These are phyloP conservation scores for Karalla daura DNA, from an alignment of 2,797 vertebrate species.

Conservation along the genomic window DNA sequence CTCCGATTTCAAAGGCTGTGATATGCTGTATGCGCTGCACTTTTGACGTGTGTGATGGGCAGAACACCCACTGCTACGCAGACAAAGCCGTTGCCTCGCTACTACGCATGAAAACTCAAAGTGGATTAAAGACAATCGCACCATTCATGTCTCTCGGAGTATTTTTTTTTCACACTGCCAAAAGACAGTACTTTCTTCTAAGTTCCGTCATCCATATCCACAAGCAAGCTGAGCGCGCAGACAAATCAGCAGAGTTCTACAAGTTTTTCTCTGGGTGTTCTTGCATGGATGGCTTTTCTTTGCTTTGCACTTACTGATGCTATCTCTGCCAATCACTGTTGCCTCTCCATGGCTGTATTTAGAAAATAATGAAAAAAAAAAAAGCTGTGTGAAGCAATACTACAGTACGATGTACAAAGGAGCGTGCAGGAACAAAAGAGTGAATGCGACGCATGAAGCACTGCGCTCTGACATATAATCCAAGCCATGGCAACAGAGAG, in stretches of 20 bases:
- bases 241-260: conserved; percentile 46
- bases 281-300: conserved; percentile 44
- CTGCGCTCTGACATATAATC: conserved; percentile 41
- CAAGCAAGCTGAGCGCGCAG: conserved; percentile 23
- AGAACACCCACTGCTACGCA: conserved; percentile 24
- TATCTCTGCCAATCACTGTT: conserved; percentile 58
- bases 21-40: conserved; percentile 9
- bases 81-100: conserved; percentile 22
- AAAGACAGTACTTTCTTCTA: conserved; percentile 31
- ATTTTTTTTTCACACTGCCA: conserved; percentile 15
- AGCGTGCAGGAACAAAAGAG: conserved; percentile 2
- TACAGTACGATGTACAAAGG: conserved; percentile 3
- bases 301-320: conserved; percentile 44
- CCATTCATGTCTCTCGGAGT: conserved; percentile 44
- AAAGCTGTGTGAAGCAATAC: conserved; percentile 13
- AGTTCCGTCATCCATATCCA: conserved; percentile 47
- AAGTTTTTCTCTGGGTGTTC: conserved; percentile 42
- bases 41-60: conserved; percentile 23
- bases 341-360: conserved; percentile 27
- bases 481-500: conserved; percentile 14
- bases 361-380: conserved; percentile 9
- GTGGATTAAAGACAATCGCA: conserved; percentile 50
- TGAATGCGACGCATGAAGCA: background rate
- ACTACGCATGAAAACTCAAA: conserved; percentile 39
- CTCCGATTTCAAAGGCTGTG: background rate